Evolutionary conservation across 1,140 invertebrate species (phyloP), one percentile per base, ranked within the genome.

Genomic region (Pseudomyrmex flavicornis): DNA sequence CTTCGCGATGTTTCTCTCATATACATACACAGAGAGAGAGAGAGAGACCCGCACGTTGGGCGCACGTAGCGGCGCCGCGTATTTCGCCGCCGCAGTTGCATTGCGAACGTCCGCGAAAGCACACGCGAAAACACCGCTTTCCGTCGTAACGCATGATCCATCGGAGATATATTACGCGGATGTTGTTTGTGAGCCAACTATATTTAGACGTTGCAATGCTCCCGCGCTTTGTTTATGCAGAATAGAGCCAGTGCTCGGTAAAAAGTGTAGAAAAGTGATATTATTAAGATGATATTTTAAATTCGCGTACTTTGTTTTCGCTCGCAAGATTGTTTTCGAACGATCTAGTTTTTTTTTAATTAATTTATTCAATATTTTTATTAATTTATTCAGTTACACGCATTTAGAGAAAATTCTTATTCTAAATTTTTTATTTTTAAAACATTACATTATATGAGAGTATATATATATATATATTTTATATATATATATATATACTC

Each of bases 91-190:
- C 76, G 66, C 76, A 80, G 76, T 80, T 80, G 76, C 54, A 70
- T 72, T 70, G 54, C 76, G 76, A 72, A 80, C 76, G 76, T 72
- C 22, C 66, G 66, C 54, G 76, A 58, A 72, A 72, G 76, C 66
- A 54, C 66, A 80, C 76, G 66, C 65, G 44, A 79, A 68, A n/a
- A 79, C 75, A 52, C 7, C 26, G 35, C 35, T 35, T 35, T 5
- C 35, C 22, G 22, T 46, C 35, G n/a, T 35, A 15, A 58, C 63
- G 35, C 35, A 35, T 20, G 52, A 58, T 75, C 46, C 17, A 5
- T 44, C 61, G 20, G 35, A 0, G 35, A 35, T 35, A 35, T 35
- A 35, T 35, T 7, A 7, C 54, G 8, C 50, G 26, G 22, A 13
- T 13, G n/a, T 20, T 65, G 46, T 35, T 50, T 8, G 22, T 68